These are phyloP conservation scores for Parascotia fuliginaria DNA, from an alignment of 2,888 invertebrate genomes.

Conservation along the genomic window DNA sequence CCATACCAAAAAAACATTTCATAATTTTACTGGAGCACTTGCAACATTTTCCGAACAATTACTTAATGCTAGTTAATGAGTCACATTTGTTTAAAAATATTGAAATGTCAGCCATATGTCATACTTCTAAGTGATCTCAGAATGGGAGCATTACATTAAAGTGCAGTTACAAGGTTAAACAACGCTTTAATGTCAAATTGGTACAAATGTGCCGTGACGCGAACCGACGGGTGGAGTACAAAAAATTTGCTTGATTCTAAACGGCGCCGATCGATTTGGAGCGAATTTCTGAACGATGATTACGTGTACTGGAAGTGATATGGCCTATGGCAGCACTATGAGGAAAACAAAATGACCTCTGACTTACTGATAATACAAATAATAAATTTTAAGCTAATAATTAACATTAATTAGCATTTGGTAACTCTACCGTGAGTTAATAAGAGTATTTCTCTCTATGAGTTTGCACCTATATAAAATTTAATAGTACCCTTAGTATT, in stretches of 20 bases:
- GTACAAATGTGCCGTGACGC: conserved; percentile 31
- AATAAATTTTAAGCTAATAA: no score
- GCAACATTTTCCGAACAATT: conserved; percentile 16
- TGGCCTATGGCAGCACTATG: background rate
- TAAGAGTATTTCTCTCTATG: no score
- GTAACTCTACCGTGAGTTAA: no score
- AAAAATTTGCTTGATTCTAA: conserved; percentile 22
- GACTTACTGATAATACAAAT: no score
- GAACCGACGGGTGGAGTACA: conserved; percentile 15
- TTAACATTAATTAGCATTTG: no score
- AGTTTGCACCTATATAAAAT: no score
- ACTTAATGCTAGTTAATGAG: conserved; percentile 22
- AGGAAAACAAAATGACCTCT: no score
- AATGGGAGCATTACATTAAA: conserved; percentile 35
- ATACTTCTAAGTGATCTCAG: conserved; percentile 31
- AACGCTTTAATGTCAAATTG: conserved; percentile 41
- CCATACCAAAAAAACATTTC: conserved; percentile 2
- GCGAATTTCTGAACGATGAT: conserved; percentile 6
- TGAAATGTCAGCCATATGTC: conserved; percentile 41
- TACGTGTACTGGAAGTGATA: conserved; percentile 14
- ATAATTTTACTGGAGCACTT: conserved; percentile 8
- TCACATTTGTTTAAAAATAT: conserved; percentile 32
- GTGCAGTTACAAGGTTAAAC: conserved; percentile 42
- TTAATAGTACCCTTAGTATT: no score
- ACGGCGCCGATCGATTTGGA: conserved; percentile 15